These are phyloP conservation scores for Brachirus orientalis DNA, from an alignment of 2,113 vertebrate species.

Conservation along the genomic window DNA sequence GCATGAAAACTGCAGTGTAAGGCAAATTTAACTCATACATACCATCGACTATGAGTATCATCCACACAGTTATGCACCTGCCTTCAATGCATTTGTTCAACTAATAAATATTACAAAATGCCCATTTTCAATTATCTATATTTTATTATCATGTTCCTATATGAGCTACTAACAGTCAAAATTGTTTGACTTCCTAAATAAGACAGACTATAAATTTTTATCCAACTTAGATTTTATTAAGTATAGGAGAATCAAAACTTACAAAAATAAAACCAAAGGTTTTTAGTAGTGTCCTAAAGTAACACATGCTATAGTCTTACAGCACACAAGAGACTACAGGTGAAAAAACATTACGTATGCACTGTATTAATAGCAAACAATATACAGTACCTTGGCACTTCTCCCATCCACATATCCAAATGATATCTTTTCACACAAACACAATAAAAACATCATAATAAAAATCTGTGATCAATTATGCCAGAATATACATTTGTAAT, in stretches of 20 bases:
- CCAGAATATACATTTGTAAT: slow-evolving; percentile 20
- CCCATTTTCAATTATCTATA: no score
- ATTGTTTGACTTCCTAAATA: not conserved
- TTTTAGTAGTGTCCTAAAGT: not conserved
- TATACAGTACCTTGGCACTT: not conserved
- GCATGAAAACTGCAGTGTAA: no score
- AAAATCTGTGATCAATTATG: not conserved
- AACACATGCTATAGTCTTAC: no score
- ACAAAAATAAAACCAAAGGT: not conserved
- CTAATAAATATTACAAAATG: no score
- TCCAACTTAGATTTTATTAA: slow-evolving; percentile 31
- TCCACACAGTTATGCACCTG: no score
- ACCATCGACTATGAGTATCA: no score
- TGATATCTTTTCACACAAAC: not conserved
- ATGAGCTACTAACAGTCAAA: not conserved
- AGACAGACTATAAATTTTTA: not conserved
- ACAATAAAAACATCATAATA: not conserved
- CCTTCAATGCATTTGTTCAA: no score
- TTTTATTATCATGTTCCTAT: no score
- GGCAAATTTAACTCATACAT: no score
- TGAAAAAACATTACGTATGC: not conserved
- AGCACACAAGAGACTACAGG: no score
- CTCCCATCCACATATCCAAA: not conserved
- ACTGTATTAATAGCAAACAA: slow-evolving; percentile 3
- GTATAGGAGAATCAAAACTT: slow-evolving; percentile 12